Percentiles rank a stretch among this genome's conserved stretches.
phyloP scores from a whole-genome alignment of 2,113 vertebrate genomes.

The Ophiodon elongatus region DNA sequence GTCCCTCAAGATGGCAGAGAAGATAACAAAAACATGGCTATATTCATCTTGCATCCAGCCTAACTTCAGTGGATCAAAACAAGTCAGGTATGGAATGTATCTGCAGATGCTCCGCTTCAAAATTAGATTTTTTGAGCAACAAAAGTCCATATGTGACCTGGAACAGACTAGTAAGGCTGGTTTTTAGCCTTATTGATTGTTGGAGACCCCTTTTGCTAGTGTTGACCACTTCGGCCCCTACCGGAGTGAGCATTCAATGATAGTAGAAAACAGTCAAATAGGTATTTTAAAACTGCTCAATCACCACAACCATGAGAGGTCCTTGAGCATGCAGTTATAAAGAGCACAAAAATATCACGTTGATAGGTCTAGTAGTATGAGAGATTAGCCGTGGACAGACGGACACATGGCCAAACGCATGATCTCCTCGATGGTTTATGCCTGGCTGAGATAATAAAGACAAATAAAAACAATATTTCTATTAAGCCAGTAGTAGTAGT shows the following conservation, averaged over 20 bases:
- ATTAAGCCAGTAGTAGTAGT: not conserved
- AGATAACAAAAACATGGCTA: not conserved
- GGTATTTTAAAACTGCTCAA: too few relatives aligned
- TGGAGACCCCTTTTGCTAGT: too few relatives aligned
- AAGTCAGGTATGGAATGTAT: not conserved
- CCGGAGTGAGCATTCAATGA: too few relatives aligned
- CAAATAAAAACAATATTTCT: not conserved
- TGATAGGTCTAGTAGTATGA: not conserved
- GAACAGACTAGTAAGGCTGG: too few relatives aligned
- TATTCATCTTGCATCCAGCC: not conserved
- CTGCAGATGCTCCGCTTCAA: too few relatives aligned
- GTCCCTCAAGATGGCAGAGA: not conserved
- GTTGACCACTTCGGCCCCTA: too few relatives aligned
- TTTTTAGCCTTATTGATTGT: too few relatives aligned
- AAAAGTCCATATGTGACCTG: too few relatives aligned
- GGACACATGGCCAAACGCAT: not conserved
- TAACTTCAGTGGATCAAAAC: not conserved
- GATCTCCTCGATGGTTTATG: not conserved
- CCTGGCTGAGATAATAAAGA: not conserved
- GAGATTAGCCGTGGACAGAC: not conserved
- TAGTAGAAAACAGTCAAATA: too few relatives aligned
- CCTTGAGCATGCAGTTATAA: too few relatives aligned
- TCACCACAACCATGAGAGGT: too few relatives aligned
- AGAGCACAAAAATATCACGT: not conserved
- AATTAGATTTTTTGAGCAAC: too few relatives aligned